phyloP scores from a whole-genome alignment of 92 coral and sea anemone species.

The Parazoanthus swiftii region DNA sequence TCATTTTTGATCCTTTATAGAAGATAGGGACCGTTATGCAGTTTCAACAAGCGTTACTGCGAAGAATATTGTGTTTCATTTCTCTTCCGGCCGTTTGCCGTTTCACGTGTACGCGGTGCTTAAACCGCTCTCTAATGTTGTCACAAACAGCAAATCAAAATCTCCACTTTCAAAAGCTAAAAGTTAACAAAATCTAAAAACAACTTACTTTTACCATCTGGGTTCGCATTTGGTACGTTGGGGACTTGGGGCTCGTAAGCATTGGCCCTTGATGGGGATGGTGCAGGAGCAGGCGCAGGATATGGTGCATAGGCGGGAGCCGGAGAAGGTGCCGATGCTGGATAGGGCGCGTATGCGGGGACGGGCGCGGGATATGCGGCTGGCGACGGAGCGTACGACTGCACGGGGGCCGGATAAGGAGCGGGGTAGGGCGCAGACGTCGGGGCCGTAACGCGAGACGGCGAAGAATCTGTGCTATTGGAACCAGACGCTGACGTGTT shows the following conservation, averaged over 20 bases:
- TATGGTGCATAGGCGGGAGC: conserved; percentile 62
- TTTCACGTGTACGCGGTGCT: no score
- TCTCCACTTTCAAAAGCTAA: not conserved
- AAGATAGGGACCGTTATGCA: no score
- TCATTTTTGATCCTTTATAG: no score
- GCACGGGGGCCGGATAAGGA: conserved; percentile 45
- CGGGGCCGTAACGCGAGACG: conserved; percentile 46
- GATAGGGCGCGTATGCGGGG: conserved; percentile 56
- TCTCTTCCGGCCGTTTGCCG: no score
- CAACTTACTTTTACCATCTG: conserved; percentile 33
- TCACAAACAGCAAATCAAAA: no score
- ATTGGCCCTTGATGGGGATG: conserved; percentile 41
- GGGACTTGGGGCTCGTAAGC: conserved; percentile 22
- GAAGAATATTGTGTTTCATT: no score
- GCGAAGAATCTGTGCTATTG: conserved; percentile 33
- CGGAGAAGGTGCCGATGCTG: conserved; percentile 45
- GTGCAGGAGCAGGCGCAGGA: conserved; percentile 65
- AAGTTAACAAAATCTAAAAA: not conserved
- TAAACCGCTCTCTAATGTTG: no score
- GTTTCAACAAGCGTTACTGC: no score
- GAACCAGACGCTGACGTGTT: conserved; percentile 13
- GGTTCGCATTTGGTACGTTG: conserved; percentile 26
- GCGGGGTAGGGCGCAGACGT: conserved; percentile 39
- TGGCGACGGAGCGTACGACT: conserved; percentile 41
- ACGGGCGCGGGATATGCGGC: conserved; percentile 50